Evolutionary conservation across 2,888 invertebrate genomes (phyloP).

Genomic region (Pollenia labialis): DNA sequence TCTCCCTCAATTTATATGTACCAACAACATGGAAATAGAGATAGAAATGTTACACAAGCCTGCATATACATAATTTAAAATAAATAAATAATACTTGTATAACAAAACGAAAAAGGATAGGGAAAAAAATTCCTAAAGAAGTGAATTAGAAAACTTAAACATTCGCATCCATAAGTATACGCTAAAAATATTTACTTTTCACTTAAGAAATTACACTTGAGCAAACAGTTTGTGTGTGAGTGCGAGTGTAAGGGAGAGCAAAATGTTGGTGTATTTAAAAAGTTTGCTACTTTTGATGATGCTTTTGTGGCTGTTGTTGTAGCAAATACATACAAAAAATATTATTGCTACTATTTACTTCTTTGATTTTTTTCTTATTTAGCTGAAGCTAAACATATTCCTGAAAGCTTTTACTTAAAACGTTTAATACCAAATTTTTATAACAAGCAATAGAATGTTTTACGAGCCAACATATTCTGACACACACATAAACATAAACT

Average conservation of each 20-base stretch:
- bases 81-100: slow-evolving; percentile 28
- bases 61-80: slow-evolving; percentile 44
- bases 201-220: slow-evolving; percentile 82
- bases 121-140: neutral
- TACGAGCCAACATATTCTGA: slow-evolving; percentile 4
- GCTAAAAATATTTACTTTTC: slow-evolving; percentile 82
- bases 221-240: slow-evolving; percentile 77
- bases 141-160: slow-evolving; percentile 47
- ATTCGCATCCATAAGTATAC: slow-evolving; percentile 58
- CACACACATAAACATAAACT: neutral
- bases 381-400: slow-evolving; percentile 38
- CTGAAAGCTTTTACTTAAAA: slow-evolving; percentile 63
- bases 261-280: slow-evolving; percentile 38
- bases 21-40: neutral
- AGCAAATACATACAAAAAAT: slow-evolving; percentile 16
- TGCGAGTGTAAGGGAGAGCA: slow-evolving; percentile 19
- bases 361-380: neutral
- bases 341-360: neutral
- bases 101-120: neutral
- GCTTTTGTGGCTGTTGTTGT: neutral
- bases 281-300: slow-evolving; percentile 51
- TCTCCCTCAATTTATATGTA: neutral
- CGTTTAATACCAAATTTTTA: slow-evolving; percentile 56
- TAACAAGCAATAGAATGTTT: slow-evolving; percentile 25
- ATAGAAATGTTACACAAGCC: neutral